These are phyloP conservation scores for Gallinago nigripennis DNA, from an alignment of 2,797 vertebrate species.

Conservation along the genomic window DNA sequence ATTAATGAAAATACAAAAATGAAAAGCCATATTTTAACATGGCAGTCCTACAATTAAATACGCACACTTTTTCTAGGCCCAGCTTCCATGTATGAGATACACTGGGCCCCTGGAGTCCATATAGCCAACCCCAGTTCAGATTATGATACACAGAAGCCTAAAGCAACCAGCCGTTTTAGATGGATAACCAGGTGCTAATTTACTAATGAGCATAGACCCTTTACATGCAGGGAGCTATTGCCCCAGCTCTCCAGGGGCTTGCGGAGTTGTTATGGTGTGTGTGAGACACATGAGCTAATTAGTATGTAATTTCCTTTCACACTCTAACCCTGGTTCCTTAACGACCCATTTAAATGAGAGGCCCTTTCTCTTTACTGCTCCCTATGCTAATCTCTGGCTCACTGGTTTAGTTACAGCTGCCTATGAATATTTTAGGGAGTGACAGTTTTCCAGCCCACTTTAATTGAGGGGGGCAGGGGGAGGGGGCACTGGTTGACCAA, in stretches of 20 bases:
- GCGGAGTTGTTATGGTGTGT: constrained; percentile 13
- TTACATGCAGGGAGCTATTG: constrained; percentile 37
- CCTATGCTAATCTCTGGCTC: constrained; percentile 43
- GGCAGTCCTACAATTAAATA: not conserved
- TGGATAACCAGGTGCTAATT: constrained; percentile 52
- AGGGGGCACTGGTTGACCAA: constrained; percentile 16
- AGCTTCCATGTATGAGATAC: not conserved
- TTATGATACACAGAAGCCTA: not conserved
- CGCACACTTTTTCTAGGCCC: not conserved
- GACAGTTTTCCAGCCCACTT: constrained; percentile 40
- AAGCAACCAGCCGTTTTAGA: not conserved
- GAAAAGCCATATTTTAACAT: not conserved
- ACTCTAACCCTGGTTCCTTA: constrained; percentile 57
- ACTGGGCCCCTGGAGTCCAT: not conserved
- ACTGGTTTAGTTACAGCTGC: constrained; percentile 24
- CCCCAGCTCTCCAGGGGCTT: constrained; percentile 33
- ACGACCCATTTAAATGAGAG: constrained; percentile 63
- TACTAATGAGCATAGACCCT: constrained; percentile 52
- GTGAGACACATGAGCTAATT: constrained; percentile 58
- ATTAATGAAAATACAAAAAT: not conserved
- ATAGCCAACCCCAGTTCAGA: not conserved
- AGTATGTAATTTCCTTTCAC: constrained; percentile 62
- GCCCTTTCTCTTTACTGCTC: constrained; percentile 60
- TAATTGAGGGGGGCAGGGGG: not conserved
- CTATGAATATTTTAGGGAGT: constrained; percentile 62